Conservation (phyloP, 2,113 vertebrate species). For the Mola mola region DNA sequence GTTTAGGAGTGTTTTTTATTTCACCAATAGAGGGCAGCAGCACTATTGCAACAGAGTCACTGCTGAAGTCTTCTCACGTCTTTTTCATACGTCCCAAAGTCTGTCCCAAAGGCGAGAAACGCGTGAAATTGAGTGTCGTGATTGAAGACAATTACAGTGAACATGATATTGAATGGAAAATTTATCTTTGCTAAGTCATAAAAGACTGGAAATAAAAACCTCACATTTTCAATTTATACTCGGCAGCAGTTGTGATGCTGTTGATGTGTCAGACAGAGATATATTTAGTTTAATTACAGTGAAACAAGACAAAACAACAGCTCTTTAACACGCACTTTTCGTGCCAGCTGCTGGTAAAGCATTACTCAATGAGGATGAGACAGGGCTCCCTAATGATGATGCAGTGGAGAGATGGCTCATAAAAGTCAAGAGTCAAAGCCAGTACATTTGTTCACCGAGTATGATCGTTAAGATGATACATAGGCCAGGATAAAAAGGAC, state of each 20-base stretch:
- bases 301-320: background rate
- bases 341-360: conserved; percentile 2
- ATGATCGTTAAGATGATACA: conserved; percentile 50
- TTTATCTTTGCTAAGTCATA: no score
- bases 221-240: no score
- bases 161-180: no score
- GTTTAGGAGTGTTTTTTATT: background rate
- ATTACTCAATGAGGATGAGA: conserved; percentile 15
- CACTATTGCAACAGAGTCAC: conserved; percentile 15
- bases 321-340: conserved; percentile 9
- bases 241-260: no score
- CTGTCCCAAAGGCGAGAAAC: background rate
- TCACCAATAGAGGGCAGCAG: conserved; percentile 74
- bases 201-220: no score
- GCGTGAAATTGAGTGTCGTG: no score
- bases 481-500: conserved; percentile 12
- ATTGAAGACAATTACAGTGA: no score
- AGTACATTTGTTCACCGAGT: no score
- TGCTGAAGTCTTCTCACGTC: background rate
- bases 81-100: background rate
- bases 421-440: conserved; percentile 25
- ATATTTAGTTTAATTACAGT: no score
- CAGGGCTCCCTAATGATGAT: conserved; percentile 11
- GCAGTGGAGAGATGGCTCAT: conserved; percentile 23
- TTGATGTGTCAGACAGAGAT: no score